These are phyloP conservation scores for Dasysyrphus tricinctus DNA, from an alignment of 2,888 invertebrate species.

Conservation along the genomic window DNA sequence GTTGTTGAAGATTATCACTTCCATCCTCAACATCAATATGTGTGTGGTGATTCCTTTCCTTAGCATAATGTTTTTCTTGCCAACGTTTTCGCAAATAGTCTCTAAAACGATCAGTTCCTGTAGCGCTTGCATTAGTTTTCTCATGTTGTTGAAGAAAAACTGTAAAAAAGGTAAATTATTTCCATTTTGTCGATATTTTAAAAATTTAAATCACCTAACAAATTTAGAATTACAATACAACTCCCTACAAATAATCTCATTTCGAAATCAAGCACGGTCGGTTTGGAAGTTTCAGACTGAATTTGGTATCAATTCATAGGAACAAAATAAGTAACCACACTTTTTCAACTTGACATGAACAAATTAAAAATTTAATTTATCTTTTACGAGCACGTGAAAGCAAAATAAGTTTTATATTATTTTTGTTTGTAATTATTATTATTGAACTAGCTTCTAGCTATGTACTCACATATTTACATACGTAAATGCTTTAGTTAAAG, in stretches of 20 bases:
- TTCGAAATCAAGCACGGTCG: neutral
- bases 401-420: neutral
- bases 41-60: too few species aligned
- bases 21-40: neutral
- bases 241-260: neutral
- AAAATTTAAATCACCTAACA: neutral
- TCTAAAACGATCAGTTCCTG: neutral
- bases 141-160: neutral
- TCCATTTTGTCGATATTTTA: neutral
- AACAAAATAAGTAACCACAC: too few species aligned
- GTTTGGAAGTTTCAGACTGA: neutral
- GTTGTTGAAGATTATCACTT: neutral
- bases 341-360: neutral
- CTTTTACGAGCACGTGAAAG: neutral
- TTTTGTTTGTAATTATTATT: too few species aligned
- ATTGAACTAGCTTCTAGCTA: too few species aligned
- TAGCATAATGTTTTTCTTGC: too few species aligned
- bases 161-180: neutral
- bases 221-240: neutral
- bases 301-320: neutral
- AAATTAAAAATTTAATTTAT: neutral
- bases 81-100: too few species aligned
- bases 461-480: too few species aligned
- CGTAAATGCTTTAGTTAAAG: too few species aligned
- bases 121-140: neutral